These are phyloP conservation scores for Narcine bancroftii DNA, from an alignment of 2,113 vertebrate species.

Conservation along the genomic window DNA sequence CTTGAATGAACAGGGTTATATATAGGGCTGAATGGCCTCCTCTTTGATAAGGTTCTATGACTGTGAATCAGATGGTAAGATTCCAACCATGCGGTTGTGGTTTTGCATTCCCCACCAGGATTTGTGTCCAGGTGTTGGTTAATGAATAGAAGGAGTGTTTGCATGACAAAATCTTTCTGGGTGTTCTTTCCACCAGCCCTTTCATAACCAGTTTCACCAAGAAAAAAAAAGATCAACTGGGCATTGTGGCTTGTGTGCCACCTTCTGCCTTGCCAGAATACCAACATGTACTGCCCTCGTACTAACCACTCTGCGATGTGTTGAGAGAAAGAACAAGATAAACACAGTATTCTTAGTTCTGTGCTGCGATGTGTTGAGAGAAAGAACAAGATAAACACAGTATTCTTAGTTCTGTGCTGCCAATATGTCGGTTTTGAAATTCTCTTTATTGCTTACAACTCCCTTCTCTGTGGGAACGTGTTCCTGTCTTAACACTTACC, in stretches of 20 bases:
- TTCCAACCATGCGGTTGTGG: not conserved
- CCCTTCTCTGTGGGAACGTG: not conserved
- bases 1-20: no score
- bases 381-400: not conserved
- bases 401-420: not conserved
- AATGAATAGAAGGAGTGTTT: not conserved
- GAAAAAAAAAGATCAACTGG: not conserved
- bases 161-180: not conserved
- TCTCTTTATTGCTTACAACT: not conserved
- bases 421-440: not conserved
- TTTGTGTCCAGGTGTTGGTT: not conserved
- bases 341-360: not conserved
- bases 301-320: not conserved
- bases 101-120: not conserved
- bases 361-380: not conserved
- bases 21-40: not conserved
- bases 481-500: not conserved
- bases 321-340: not conserved
- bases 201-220: not conserved
- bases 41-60: not conserved
- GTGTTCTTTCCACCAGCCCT: not conserved
- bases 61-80: not conserved
- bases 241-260: not conserved
- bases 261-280: not conserved
- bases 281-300: not conserved